phyloP scores from a whole-genome alignment of 2,797 vertebrate species.

The Carapus acus region DNA sequence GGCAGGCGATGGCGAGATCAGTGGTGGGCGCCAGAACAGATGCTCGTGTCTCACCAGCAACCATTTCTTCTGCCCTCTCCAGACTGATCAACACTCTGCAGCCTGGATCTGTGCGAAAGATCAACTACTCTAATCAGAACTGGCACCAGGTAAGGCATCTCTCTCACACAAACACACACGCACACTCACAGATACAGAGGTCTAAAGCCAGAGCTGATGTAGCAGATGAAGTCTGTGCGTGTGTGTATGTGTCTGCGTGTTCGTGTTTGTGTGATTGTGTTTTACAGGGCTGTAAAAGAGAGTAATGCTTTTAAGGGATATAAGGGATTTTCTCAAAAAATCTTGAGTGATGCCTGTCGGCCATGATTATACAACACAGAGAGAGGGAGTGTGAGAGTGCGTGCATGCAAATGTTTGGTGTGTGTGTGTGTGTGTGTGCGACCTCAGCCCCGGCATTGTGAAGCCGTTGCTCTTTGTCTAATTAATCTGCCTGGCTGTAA shows the following conservation, averaged over 20 bases:
- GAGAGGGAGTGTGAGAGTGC: background rate
- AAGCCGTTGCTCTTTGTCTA: too few species aligned
- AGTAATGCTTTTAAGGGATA: conserved; percentile 23
- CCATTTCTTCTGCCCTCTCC: conserved; percentile 27
- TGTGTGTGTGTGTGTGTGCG: too few species aligned
- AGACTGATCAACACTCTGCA: conserved; percentile 92
- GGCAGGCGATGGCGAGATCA: too few species aligned
- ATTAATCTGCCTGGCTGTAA: too few species aligned
- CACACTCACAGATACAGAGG: background rate
- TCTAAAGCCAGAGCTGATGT: conserved; percentile 5
- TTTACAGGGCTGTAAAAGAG: conserved; percentile 23
- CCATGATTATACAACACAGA: background rate
- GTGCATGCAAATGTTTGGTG: too few species aligned
- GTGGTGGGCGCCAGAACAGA: too few species aligned
- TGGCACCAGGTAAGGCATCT: conserved; percentile 88
- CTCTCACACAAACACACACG: background rate
- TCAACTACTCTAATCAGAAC: conserved; percentile 85
- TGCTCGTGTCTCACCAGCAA: too few species aligned
- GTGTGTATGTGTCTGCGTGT: too few species aligned
- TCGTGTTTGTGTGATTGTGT: conserved; percentile 14
- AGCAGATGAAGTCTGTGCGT: conserved; percentile 6
- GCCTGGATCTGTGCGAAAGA: conserved; percentile 86
- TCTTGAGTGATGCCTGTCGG: conserved; percentile 7
- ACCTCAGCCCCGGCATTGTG: too few species aligned
- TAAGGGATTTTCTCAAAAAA: conserved; percentile 11